Percentiles rank a stretch among this genome's conserved stretches.
Conservation (phyloP, 1,140 invertebrate genomes). For the Drosophila leontia region DNA sequence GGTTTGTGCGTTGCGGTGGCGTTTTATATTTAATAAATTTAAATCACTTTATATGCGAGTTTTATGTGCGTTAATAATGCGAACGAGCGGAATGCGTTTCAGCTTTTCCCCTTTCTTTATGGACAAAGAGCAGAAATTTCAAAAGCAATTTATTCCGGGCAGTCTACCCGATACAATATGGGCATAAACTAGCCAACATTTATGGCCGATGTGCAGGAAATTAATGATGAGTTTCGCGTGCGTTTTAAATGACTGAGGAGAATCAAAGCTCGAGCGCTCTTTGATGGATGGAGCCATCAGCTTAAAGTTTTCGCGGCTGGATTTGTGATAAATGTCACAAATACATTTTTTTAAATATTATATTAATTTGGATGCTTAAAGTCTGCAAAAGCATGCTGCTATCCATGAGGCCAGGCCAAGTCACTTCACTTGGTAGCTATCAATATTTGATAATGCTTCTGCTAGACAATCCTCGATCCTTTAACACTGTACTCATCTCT, state of each 20-base stretch:
- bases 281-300: slow-evolving; percentile 3
- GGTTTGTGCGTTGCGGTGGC: slow-evolving; percentile 28
- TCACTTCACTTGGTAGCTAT: too few relatives aligned
- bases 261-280: slow-evolving; percentile 1
- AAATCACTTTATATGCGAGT: slow-evolving; percentile 83
- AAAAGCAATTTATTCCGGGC: slow-evolving; percentile 58
- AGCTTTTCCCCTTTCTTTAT: slow-evolving; percentile 31
- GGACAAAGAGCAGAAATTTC: slow-evolving; percentile 50
- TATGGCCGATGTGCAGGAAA: slow-evolving; percentile 22
- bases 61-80: slow-evolving; percentile 83
- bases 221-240: slow-evolving; percentile 33
- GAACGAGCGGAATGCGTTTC: slow-evolving; percentile 34
- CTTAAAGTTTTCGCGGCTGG: slow-evolving; percentile 1
- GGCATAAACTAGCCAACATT: slow-evolving; percentile 51
- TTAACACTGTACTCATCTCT: too few relatives aligned
- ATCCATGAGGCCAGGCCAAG: too few relatives aligned
- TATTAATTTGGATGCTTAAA: too few relatives aligned
- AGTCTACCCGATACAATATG: slow-evolving; percentile 47
- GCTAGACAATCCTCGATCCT: too few relatives aligned
- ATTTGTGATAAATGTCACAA: not conserved
- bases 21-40: slow-evolving; percentile 84
- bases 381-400: too few relatives aligned
- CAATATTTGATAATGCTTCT: too few relatives aligned
- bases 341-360: too few relatives aligned
- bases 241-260: slow-evolving; percentile 12